Evolutionary conservation across 2,888 invertebrate genomes (phyloP).

Genomic region (Drosophila koepferae): DNA sequence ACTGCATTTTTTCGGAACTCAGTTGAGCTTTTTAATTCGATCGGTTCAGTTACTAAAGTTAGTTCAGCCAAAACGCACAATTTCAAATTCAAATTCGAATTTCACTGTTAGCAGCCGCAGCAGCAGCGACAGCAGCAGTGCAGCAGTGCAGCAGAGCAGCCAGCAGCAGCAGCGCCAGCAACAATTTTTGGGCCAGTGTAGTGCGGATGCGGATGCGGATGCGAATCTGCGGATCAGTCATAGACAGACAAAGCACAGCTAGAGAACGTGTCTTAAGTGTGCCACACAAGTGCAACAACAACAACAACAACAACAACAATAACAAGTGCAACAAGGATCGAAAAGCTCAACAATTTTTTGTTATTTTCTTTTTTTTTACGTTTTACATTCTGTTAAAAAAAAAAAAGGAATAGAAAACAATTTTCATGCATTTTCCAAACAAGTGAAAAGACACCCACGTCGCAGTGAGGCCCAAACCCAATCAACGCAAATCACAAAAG

Average conservation of each 20-base stretch:
- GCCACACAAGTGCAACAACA: slow-evolving; percentile 19
- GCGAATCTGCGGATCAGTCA: slow-evolving; percentile 37
- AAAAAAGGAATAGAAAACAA: slow-evolving; percentile 3
- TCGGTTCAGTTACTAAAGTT: slow-evolving; percentile 84
- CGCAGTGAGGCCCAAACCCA: background rate
- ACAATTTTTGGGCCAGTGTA: slow-evolving; percentile 15
- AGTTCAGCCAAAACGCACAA: slow-evolving; percentile 81
- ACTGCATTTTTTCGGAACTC: slow-evolving; percentile 85
- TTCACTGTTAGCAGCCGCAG: slow-evolving; percentile 30
- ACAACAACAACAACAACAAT: background rate
- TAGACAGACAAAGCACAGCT: slow-evolving; percentile 18
- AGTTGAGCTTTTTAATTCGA: slow-evolving; percentile 86
- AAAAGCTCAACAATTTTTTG: slow-evolving; percentile 21
- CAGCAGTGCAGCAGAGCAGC: slow-evolving; percentile 8
- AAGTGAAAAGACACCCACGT: slow-evolving; percentile 8
- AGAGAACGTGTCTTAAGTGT: slow-evolving; percentile 16
- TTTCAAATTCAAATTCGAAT: slow-evolving; percentile 51
- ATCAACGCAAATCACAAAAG: background rate
- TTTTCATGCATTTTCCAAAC: background rate
- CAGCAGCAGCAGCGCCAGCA: slow-evolving; percentile 2
- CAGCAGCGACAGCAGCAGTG: slow-evolving; percentile 24
- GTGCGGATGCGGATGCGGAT: slow-evolving; percentile 30
- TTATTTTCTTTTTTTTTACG: slow-evolving; percentile 27
- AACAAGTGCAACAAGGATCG: slow-evolving; percentile 48
- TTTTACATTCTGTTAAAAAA: slow-evolving; percentile 1